Base-by-base conservation (phyloP, 2,113 vertebrate species). In the Gavia stellata region DNA sequence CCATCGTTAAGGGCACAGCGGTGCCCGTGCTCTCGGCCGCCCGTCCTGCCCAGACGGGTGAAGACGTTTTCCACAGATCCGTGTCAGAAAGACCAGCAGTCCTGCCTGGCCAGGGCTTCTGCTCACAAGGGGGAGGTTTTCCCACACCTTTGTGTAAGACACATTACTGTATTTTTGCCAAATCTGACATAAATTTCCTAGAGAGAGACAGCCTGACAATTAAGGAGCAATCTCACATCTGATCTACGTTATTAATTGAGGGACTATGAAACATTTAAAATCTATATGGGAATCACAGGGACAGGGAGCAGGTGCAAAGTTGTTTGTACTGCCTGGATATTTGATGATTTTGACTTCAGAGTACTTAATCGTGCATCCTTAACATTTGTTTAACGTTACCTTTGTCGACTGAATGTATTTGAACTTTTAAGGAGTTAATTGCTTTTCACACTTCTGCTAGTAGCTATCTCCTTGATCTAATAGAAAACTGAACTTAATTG, bases 391-490 rank as follows among this genome's bases (percentile, higher is more conserved):
- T 31, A 52, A 21, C 1, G 2, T 71, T 72, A 4, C 65, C 34
- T 58, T 10, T 59, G 86, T 56, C 7, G 0, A 26, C 34, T 2
- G 1, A 31, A 17, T 12, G 29, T 38, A 9, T 84, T n/a, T 88
- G 88, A 81, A 79, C 94, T 93, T 40, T 23, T 53, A 31, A 84
- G 68, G 61, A 92, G 72, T 84, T 94, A 92, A 96, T 93, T 93
- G 94, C 80, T 94, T 81, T 88, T 81, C 65, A 79, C 77, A 19
- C 18, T 23, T 62, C 50, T 38, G 47, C 66, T 47, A 23, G 55
- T 20, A 52, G 83, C 95, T 47, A 28, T 86, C 31, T 7, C 79
- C 56, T 52, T 34, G 67, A 81, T 86, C 88, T 81, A 36, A 93
- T 6, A 56, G 63, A 47, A 78, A 92, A 6, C 47, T 31, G 72